Evolutionary conservation across 1,140 invertebrate species (phyloP), one percentile per base, ranked within the genome.

Genomic region (Drosophila obscura): DNA sequence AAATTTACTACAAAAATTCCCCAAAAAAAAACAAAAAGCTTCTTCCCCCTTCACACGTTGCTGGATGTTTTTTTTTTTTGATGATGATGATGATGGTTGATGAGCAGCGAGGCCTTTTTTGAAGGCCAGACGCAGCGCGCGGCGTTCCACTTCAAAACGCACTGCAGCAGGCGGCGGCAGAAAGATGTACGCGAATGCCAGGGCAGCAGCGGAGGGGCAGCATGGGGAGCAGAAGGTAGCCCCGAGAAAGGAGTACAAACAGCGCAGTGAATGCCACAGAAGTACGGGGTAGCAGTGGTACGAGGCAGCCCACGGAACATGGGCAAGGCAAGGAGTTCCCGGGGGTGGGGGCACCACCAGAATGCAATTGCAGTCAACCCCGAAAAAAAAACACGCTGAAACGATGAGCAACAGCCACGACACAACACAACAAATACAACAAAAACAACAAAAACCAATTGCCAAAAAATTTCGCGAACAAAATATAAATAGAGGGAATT

Each of bases 311-410:
- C 22, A 24, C 22, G 22, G 22, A 4, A 24, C 22, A 24, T 24
- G 22, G 22, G 22, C 22, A 24, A 24, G 22, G 22, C 4, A 24
- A 24, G 22, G 1, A 24, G 22, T 24, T 24, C 2, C 22, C 26
- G 26, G 1, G 60, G 55, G 60, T 22, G 28, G 43, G 46, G 64
- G 53, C 48, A 31, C 19, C 44, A 64, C 44, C 57, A 61, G 73
- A 69, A 77, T 85, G 81, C 83, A 87, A 88, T 79, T 88, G 82
- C 82, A 82, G 49, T 62, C 82, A 85, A 82, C 82, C 82, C 82
- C 83, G 57, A 75, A 80, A 81, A 80, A 82, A 52, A 49, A 28
- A 64, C 50, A 82, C 46, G 4, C 26, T 7, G 11, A 13, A 39
- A 39, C 35, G 35, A 39, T 39, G 35, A 39, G 35, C 35, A 13